These are phyloP conservation scores for Tolmerus cingulatus DNA, from an alignment of 2,888 invertebrate species.

Conservation along the genomic window DNA sequence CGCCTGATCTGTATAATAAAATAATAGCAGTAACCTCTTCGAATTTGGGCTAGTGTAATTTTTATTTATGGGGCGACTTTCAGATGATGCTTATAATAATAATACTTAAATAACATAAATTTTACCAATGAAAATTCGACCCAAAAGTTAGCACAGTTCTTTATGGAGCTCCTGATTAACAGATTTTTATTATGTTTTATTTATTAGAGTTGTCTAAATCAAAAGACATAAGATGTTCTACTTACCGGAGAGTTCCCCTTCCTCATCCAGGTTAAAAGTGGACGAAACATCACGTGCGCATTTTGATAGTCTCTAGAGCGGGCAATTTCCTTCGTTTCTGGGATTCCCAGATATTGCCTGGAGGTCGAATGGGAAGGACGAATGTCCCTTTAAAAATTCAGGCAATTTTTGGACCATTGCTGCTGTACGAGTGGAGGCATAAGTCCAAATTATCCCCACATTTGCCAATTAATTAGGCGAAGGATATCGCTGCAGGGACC, in stretches of 20 bases:
- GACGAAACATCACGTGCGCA: background rate
- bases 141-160: too few species aligned
- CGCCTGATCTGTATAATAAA: too few species aligned
- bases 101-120: too few species aligned
- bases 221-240: background rate
- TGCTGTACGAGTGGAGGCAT: background rate
- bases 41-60: too few species aligned
- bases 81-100: too few species aligned
- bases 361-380: background rate
- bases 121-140: too few species aligned
- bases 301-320: background rate
- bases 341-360: background rate
- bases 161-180: too few species aligned
- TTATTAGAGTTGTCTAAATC: background rate
- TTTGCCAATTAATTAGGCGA: slow-evolving; percentile 18
- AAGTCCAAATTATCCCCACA: slow-evolving; percentile 9
- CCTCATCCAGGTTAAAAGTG: background rate
- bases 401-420: background rate
- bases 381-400: background rate
- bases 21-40: too few species aligned
- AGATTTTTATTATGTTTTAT: background rate
- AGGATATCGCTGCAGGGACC: background rate
- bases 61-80: too few species aligned
- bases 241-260: background rate
- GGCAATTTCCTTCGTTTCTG: background rate